Base-by-base conservation (phyloP, 2,888 invertebrate genomes). In the Pristionchus maxplancki region DNA sequence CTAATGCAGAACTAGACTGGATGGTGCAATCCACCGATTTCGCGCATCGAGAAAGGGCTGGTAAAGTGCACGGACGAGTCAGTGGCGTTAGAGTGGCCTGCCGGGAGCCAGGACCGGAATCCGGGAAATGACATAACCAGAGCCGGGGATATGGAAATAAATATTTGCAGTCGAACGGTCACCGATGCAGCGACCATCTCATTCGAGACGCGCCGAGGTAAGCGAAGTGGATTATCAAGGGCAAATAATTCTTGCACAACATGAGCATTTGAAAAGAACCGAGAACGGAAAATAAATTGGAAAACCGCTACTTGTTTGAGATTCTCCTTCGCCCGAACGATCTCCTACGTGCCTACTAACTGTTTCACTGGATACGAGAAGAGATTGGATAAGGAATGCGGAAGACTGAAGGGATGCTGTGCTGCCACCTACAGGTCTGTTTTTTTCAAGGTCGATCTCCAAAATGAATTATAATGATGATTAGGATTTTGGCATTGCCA, bases 311-410 rank as follows among this genome's bases (percentile, higher is more conserved):
- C n/a, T n/a, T n/a, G 5, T 28, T 71, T 48, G 0, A 87, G 89
- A 78, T 92, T 92, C 88, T 90, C 90, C 0, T 91, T 89, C 86
- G 90, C 89, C 20, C 83, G 92, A 40, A 90, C 91, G 1, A 92
- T 93, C 50, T 90, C 91, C 13, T 91, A 92, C 89, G 91, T 92
- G 67, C 93, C 93, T 17, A 91, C 90, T 17, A 91, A 91, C 86
- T 93, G 93, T 84, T 93, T 93, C 89, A 90, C 91, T 31, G 93
- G 93, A 82, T 88, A 91, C 48, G 90, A 92, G 31, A 84, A 90
- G 50, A 88, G 93, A 53, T 83, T 91, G 17, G 91, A 91, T 48
- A 87, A 92, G 78, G 91, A 92, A 88, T 93, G 93, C 83, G 91
- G 91, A 20, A 67, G 83, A 24, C 87, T 92, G 81, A 81, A 86